Conservation (phyloP, 1,140 invertebrate species). For the Oppia nitens region DNA sequence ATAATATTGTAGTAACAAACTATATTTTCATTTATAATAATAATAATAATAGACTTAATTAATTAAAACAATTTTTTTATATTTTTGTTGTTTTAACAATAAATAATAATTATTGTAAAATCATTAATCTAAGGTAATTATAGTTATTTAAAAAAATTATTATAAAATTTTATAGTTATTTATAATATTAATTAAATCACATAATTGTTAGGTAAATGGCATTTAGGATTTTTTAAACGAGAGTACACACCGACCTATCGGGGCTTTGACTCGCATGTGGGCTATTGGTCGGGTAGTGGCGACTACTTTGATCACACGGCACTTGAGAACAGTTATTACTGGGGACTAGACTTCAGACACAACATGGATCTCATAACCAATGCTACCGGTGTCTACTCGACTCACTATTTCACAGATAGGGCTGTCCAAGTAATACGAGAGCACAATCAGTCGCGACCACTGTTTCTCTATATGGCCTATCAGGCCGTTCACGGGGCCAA, state of each 20-base stretch:
- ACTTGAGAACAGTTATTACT: conserved; percentile 22
- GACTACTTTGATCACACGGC: conserved; percentile 57
- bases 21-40: too few relatives aligned
- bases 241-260: conserved; percentile 56
- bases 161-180: too few relatives aligned
- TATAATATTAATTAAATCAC: too few relatives aligned
- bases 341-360: conserved; percentile 47
- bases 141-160: too few relatives aligned
- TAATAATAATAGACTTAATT: too few relatives aligned
- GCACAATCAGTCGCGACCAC: conserved; percentile 38
- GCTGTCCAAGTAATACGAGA: conserved; percentile 46
- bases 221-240: conserved; percentile 48
- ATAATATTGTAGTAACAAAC: too few relatives aligned
- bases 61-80: too few relatives aligned
- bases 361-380: conserved; percentile 49
- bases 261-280: conserved; percentile 65
- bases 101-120: too few relatives aligned
- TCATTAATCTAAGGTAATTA: too few relatives aligned
- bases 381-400: conserved; percentile 60
- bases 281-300: conserved; percentile 60
- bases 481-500: conserved; percentile 7
- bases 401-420: conserved; percentile 59
- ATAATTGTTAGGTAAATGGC: conserved; percentile 46
- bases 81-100: too few relatives aligned
- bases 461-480: conserved; percentile 15